A percentile compares a stretch with the other conserved stretches of the same genome.
These are phyloP conservation scores for Spodoptera picta DNA, from an alignment of 2,888 invertebrate genomes.

Conservation along the genomic window DNA sequence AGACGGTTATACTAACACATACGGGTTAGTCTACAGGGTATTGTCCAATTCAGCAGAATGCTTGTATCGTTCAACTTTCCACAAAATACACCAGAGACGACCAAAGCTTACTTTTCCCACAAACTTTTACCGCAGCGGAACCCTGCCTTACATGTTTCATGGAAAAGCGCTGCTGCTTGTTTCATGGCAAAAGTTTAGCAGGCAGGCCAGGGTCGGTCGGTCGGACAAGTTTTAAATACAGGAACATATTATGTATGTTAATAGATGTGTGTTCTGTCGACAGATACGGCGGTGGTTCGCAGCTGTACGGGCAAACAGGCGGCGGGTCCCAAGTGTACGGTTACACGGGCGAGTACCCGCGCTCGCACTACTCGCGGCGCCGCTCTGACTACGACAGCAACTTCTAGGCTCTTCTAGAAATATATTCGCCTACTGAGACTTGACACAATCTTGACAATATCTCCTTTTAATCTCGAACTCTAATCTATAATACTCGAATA, in stretches of 20 bases:
- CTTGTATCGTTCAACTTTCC: conserved; percentile 32
- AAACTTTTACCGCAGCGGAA: conserved; percentile 37
- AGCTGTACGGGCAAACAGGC: conserved; percentile 91
- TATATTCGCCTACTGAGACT: conserved; percentile 63
- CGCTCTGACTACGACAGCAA: conserved; percentile 94
- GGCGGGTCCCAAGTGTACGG: conserved; percentile 89
- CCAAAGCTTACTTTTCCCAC: conserved; percentile 28
- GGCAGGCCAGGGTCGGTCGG: conserved; percentile 16
- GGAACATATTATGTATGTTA: conserved; percentile 34
- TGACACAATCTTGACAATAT: conserved; percentile 83
- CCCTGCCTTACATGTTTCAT: conserved; percentile 30
- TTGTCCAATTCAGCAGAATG: conserved; percentile 24
- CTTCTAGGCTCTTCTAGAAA: conserved; percentile 87
- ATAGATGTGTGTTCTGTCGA: conserved; percentile 44
- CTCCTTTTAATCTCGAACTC: conserved; percentile 76
- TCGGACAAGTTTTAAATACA: conserved; percentile 31
- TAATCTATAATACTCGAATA: conserved; percentile 66
- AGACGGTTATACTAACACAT: conserved; percentile 11
- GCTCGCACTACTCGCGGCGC: conserved; percentile 89
- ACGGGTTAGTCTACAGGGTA: conserved; percentile 15
- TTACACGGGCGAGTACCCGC: conserved; percentile 83
- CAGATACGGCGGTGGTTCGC: conserved; percentile 87
- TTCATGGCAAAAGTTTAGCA: conserved; percentile 36
- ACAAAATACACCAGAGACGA: conserved; percentile 39
- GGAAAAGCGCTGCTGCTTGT: conserved; percentile 32